Evolutionary conservation across 1,140 invertebrate species (phyloP).

Genomic region (Ptiloglossa arizonensis): DNA sequence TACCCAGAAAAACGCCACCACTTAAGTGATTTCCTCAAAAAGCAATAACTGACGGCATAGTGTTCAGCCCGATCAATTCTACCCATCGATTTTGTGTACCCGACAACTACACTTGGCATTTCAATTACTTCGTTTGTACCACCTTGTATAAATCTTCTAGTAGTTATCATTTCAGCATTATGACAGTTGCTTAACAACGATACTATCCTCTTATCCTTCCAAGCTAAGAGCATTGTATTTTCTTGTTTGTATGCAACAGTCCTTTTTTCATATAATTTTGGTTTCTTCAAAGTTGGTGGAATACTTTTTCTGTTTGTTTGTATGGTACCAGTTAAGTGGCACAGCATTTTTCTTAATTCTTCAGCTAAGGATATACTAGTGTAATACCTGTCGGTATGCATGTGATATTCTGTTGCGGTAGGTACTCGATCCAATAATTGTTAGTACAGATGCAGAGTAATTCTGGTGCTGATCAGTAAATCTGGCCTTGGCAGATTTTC

Average conservation of each 20-base stretch:
- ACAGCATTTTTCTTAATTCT: slow-evolving; percentile 59
- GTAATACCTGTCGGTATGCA: slow-evolving; percentile 50
- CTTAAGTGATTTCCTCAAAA: slow-evolving; percentile 64
- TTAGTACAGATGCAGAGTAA: slow-evolving; percentile 16
- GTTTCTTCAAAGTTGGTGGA: not conserved
- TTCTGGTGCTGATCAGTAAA: slow-evolving; percentile 31
- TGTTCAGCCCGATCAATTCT: slow-evolving; percentile 51
- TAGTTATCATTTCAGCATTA: not conserved
- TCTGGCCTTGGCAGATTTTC: slow-evolving; percentile 41
- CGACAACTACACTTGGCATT: not conserved
- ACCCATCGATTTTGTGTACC: not conserved
- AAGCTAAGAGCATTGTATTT: not conserved
- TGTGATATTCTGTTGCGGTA: slow-evolving; percentile 29
- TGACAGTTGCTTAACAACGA: not conserved
- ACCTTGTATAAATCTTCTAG: not conserved
- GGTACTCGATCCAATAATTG: slow-evolving; percentile 29
- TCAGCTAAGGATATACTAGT: slow-evolving; percentile 51
- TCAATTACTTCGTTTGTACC: not conserved
- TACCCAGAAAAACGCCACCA: slow-evolving; percentile 58
- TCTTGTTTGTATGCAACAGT: not conserved
- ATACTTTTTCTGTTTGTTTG: slow-evolving; percentile 48
- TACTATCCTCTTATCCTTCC: not conserved
- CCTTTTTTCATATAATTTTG: not conserved
- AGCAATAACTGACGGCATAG: slow-evolving; percentile 53
- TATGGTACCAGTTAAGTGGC: slow-evolving; percentile 55